phyloP scores from a whole-genome alignment of 2,888 invertebrate species.

The Smittia sp. region DNA sequence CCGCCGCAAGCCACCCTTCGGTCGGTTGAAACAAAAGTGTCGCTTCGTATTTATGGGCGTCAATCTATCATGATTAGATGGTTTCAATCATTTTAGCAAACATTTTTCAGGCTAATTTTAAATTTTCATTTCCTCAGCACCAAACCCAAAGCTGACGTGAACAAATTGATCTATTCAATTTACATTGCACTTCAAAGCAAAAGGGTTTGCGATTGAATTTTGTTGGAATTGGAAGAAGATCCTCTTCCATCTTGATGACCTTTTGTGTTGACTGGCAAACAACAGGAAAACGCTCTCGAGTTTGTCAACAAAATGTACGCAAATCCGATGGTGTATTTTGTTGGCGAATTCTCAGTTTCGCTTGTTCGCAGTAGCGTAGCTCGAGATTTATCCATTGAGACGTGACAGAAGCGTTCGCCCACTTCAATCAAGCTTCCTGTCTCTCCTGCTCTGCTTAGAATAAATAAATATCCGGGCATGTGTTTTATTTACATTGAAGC shows the following conservation, averaged over 20 bases:
- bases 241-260: slow-evolving; percentile 8
- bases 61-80: slow-evolving; percentile 8
- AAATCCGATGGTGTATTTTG: neutral
- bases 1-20: neutral
- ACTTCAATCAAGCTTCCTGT: slow-evolving; percentile 17
- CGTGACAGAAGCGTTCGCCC: neutral
- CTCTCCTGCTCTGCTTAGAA: slow-evolving; percentile 18
- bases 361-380: neutral
- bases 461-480: slow-evolving; percentile 36
- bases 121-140: neutral
- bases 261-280: neutral
- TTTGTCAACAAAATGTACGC: slow-evolving; percentile 14
- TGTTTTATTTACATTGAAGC: slow-evolving; percentile 34
- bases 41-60: neutral
- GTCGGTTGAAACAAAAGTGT: slow-evolving; percentile 6
- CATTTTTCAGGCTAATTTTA: neutral
- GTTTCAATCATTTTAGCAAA: slow-evolving; percentile 5
- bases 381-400: neutral
- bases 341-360: neutral
- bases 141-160: neutral
- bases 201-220: neutral
- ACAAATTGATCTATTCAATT: neutral
- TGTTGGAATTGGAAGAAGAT: neutral
- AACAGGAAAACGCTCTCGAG: neutral
- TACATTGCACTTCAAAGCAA: neutral